These are phyloP conservation scores for Adelges cooleyi DNA, from an alignment of 1,140 invertebrate genomes.

Conservation along the genomic window DNA sequence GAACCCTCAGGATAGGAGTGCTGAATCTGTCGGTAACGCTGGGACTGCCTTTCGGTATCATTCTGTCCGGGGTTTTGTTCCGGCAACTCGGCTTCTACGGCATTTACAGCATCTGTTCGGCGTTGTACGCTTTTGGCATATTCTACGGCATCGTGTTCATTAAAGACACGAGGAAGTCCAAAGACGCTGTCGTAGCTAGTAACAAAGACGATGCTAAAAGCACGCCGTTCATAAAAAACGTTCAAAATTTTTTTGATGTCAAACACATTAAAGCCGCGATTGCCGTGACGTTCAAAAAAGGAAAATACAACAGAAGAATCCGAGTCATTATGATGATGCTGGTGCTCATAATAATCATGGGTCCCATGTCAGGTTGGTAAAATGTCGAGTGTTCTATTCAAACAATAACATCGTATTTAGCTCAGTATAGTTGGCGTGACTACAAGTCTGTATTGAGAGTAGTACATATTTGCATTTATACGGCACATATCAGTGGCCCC, in stretches of 20 bases:
- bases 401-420: too few relatives aligned
- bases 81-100: constrained; percentile 67
- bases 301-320: constrained; percentile 54
- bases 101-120: constrained; percentile 58
- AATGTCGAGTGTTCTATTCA: too few relatives aligned
- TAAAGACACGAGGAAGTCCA: constrained; percentile 41
- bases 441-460: too few relatives aligned
- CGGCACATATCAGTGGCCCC: too few relatives aligned
- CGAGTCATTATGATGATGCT: constrained; percentile 63
- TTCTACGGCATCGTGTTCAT: constrained; percentile 54
- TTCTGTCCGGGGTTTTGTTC: constrained; percentile 37
- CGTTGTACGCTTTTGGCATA: constrained; percentile 58
- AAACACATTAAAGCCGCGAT: constrained; percentile 61
- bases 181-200: not conserved
- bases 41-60: constrained; percentile 52
- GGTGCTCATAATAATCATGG: constrained; percentile 69
- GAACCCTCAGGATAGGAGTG: constrained; percentile 70
- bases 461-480: too few relatives aligned
- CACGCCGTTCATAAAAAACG: constrained; percentile 34
- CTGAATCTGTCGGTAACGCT: constrained; percentile 69
- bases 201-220: constrained; percentile 29
- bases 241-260: constrained; percentile 56
- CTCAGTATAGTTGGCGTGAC: too few relatives aligned
- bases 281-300: constrained; percentile 59
- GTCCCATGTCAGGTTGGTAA: constrained; percentile 61